Evolutionary conservation across 2,797 vertebrate species (phyloP).

Genomic region (Cryptoprocta ferox): DNA sequence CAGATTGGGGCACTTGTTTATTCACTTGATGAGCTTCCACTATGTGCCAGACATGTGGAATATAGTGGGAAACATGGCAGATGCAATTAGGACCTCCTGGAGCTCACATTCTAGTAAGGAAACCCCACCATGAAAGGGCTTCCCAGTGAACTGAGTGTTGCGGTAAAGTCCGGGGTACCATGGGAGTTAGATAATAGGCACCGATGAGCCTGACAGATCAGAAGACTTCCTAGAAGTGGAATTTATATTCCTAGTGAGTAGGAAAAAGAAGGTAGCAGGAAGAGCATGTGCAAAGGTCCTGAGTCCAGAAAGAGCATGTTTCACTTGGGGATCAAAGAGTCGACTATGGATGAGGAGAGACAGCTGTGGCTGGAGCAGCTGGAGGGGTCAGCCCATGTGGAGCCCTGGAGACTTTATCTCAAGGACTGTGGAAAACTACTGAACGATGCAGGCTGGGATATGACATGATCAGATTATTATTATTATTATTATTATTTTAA

Average conservation of each 20-base stretch:
- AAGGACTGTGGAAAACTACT: background rate
- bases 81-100: background rate
- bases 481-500: background rate
- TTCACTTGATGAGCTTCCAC: background rate
- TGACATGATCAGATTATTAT: background rate
- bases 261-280: background rate
- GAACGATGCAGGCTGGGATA: background rate
- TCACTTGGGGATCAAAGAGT: background rate
- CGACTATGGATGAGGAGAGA: background rate
- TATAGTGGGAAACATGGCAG: background rate
- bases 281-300: background rate
- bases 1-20: background rate
- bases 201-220: background rate
- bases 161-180: background rate
- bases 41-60: background rate
- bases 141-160: background rate
- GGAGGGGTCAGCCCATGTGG: background rate
- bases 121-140: background rate
- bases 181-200: background rate
- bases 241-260: background rate
- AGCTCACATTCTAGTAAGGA: background rate
- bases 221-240: background rate
- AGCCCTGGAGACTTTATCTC: background rate
- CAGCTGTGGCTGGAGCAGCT: background rate
- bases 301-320: background rate